Percentiles rank a stretch among this genome's conserved stretches.
These are phyloP conservation scores for Orthonyx spaldingii DNA, from an alignment of 2,113 vertebrate genomes.

Conservation along the genomic window DNA sequence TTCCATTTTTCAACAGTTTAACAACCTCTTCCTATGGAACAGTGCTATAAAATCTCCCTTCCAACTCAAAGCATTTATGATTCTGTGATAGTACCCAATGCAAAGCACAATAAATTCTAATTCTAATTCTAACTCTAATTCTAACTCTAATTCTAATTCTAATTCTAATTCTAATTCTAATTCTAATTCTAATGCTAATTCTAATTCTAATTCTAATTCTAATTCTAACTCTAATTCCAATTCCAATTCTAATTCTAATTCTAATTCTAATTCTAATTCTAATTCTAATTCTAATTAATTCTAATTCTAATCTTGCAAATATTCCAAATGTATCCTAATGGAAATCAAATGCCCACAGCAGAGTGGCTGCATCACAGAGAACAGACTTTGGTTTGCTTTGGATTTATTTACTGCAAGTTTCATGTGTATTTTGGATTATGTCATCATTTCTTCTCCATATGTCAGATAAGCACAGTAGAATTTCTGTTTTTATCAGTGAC, in stretches of 20 bases:
- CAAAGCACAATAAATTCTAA: neutral
- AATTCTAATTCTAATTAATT: neutral
- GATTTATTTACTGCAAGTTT: neutral
- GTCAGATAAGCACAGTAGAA: neutral
- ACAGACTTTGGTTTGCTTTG: neutral
- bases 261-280: neutral
- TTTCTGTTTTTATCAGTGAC: neutral
- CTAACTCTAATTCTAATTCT: no score
- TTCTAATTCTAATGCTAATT: no score
- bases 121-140: no score
- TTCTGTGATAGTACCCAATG: neutral
- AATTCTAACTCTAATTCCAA: neutral
- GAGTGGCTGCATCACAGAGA: neutral
- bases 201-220: no score
- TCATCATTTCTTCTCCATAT: neutral
- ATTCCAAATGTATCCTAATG: neutral
- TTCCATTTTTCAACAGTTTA: neutral
- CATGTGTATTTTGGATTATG: neutral
- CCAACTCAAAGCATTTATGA: neutral
- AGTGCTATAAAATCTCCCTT: neutral
- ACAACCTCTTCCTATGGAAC: neutral
- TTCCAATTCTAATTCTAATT: neutral
- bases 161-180: no score
- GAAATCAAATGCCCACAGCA: neutral
- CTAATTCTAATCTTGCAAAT: neutral